A percentile compares a stretch with the other conserved stretches of the same genome.
These are phyloP conservation scores for Ladona fulva DNA, from an alignment of 1,140 invertebrate species.

Conservation along the genomic window DNA sequence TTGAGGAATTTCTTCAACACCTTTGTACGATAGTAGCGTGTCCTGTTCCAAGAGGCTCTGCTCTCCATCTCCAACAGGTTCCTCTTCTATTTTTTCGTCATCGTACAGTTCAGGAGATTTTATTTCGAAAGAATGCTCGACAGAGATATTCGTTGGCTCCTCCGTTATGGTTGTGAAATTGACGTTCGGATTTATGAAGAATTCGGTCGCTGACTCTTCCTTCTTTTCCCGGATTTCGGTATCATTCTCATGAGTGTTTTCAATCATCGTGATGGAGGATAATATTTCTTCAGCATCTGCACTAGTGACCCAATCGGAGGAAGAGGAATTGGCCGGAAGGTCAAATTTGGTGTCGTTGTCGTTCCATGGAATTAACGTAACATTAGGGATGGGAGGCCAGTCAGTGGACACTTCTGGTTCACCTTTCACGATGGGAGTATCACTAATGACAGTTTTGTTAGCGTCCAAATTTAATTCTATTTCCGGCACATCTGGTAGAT, in stretches of 20 bases:
- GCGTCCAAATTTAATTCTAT: too few relatives aligned
- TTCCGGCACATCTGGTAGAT: too few relatives aligned
- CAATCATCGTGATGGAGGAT: not conserved
- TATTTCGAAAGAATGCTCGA: not conserved
- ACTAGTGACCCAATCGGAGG: not conserved
- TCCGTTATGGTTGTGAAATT: not conserved
- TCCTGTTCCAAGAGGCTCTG: not conserved
- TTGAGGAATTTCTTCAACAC: not conserved
- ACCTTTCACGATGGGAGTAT: too few relatives aligned
- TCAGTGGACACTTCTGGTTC: not conserved
- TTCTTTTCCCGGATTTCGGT: not conserved
- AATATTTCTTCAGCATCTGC: not conserved
- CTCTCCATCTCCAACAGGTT: not conserved
- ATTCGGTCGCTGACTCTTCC: not conserved
- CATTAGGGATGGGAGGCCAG: not conserved
- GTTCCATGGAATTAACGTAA: not conserved
- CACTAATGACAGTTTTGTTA: too few relatives aligned
- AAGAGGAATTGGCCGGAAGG: not conserved
- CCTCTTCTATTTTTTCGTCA: not conserved
- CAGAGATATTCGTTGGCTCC: not conserved
- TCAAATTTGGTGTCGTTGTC: not conserved
- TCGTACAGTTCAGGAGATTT: not conserved
- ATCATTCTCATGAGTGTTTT: not conserved
- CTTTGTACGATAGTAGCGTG: not conserved
- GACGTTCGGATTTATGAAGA: not conserved